These are phyloP conservation scores for Ancistrus triradiatus DNA, from an alignment of 2,113 vertebrate species.

Conservation along the genomic window DNA sequence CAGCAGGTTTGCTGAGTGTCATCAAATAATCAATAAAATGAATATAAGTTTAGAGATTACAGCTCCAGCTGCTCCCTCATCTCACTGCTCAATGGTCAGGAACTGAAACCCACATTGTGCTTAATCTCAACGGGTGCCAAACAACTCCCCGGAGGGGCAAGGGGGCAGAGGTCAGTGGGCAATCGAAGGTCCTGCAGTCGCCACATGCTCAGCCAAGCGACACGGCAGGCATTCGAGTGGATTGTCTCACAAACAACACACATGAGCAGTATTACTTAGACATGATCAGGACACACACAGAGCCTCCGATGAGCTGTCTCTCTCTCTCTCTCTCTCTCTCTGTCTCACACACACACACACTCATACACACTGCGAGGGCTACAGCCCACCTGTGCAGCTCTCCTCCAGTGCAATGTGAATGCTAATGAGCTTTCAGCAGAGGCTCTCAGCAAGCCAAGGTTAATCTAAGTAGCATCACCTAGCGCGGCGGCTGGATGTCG, in stretches of 20 bases:
- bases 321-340: not conserved
- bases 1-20: not conserved
- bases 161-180: slow-evolving; percentile 12
- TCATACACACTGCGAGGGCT: slow-evolving; percentile 20
- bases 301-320: slow-evolving; percentile 20
- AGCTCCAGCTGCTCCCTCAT: slow-evolving; percentile 4
- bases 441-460: slow-evolving; percentile 41
- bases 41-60: not conserved
- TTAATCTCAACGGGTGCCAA: slow-evolving; percentile 8
- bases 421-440: slow-evolving; percentile 38
- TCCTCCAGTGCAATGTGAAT: slow-evolving; percentile 35
- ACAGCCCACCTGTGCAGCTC: slow-evolving; percentile 34
- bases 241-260: not conserved
- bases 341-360: slow-evolving; percentile 1
- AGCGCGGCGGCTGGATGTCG: slow-evolving; percentile 24
- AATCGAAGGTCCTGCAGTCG: slow-evolving; percentile 14
- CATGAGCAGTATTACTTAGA: slow-evolving; percentile 14
- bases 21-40: slow-evolving; percentile 17
- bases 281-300: not conserved
- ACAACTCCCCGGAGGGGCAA: not conserved
- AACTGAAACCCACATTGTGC: not conserved
- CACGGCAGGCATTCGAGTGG: slow-evolving; percentile 7
- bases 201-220: slow-evolving; percentile 4
- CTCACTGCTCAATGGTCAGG: not conserved
- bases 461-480: slow-evolving; percentile 42